A percentile compares a stretch with the other conserved stretches of the same genome.
phyloP scores from a whole-genome alignment of 2,888 invertebrate species.

The Patella pellucida region DNA sequence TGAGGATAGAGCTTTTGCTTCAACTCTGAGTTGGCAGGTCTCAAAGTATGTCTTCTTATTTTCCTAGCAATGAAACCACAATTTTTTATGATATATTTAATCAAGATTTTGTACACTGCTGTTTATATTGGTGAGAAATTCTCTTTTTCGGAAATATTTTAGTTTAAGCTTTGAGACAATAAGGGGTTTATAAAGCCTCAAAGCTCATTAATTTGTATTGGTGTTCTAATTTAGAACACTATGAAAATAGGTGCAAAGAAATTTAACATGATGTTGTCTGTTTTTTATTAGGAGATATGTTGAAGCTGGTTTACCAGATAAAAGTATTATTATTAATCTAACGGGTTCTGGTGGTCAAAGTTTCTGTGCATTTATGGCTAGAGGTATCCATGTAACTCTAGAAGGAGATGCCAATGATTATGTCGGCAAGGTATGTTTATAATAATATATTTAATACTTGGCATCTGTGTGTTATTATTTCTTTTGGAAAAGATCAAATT shows the following conservation, averaged over 20 bases:
- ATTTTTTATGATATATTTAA: no score
- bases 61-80: no score
- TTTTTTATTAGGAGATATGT: constrained; percentile 81
- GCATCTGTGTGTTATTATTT: neutral
- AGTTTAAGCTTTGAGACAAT: no score
- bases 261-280: no score
- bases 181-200: no score
- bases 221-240: no score
- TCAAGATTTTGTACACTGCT: no score
- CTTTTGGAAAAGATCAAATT: no score
- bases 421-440: constrained; percentile 82
- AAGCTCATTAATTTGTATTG: no score
- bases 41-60: constrained; percentile 78
- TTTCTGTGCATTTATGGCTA: constrained; percentile 96
- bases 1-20: constrained; percentile 91
- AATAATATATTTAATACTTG: neutral
- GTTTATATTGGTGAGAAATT: no score
- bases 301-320: constrained; percentile 85
- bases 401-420: constrained; percentile 99
- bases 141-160: no score
- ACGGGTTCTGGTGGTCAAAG: constrained; percentile 98
- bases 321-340: constrained; percentile 78
- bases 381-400: constrained; percentile 88
- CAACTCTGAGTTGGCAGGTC: constrained; percentile 94
- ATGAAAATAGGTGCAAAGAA: no score